A percentile compares a stretch with the other conserved stretches of the same genome.
phyloP scores from a whole-genome alignment of 2,113 vertebrate species.

The Phalacrocorax brasilianus region DNA sequence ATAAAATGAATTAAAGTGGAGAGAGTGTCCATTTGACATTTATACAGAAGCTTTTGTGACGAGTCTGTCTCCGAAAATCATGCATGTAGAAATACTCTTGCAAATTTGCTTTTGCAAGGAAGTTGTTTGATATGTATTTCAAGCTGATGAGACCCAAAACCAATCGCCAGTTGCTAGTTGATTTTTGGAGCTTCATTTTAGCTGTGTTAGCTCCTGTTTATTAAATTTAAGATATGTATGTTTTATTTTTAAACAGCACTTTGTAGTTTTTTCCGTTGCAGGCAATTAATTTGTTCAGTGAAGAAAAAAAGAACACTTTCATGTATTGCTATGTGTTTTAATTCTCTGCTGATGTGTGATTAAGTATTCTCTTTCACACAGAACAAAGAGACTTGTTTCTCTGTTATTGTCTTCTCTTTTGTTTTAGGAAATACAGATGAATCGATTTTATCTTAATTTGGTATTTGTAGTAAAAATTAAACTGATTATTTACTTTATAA shows the following conservation, averaged over 20 bases:
- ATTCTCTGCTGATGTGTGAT: conserved; percentile 66
- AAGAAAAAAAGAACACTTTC: conserved; percentile 59
- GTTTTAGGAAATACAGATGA: conserved; percentile 57
- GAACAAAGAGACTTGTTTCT: conserved; percentile 63
- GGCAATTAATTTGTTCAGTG: conserved; percentile 64
- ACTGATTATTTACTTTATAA: conserved; percentile 39
- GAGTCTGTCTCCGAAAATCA: neutral
- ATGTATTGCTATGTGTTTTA: conserved; percentile 59
- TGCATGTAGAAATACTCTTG: neutral
- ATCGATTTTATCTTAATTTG: conserved; percentile 65
- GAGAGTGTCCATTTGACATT: neutral
- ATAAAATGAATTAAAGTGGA: neutral
- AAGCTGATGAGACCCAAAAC: neutral
- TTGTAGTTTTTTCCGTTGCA: conserved; percentile 55
- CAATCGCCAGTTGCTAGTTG: neutral
- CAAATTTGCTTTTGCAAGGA: neutral
- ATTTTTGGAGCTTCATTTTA: conserved; percentile 13
- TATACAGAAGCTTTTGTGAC: neutral
- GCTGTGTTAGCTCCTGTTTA: conserved; percentile 32
- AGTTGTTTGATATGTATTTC: neutral
- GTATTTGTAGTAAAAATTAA: conserved; percentile 56
- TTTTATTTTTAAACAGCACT: conserved; percentile 57
- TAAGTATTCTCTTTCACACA: conserved; percentile 69
- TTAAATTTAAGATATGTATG: conserved; percentile 22
- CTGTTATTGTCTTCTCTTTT: conserved; percentile 48